A percentile compares a stretch with the other conserved stretches of the same genome.
Evolutionary conservation across 2,888 invertebrate species (phyloP).

Genomic region (Luperina testacea): DNA sequence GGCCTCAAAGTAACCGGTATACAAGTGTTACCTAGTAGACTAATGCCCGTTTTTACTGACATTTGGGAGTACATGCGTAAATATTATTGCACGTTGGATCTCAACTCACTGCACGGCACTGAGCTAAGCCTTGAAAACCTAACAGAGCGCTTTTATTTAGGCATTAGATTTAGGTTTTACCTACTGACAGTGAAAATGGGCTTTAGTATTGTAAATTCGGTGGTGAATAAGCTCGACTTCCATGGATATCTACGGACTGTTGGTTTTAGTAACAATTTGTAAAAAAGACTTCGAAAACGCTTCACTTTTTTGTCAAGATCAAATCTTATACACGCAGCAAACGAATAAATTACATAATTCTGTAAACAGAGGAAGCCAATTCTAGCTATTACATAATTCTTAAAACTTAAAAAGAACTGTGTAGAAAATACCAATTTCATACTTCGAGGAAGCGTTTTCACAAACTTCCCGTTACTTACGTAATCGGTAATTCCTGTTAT

Average conservation of each 20-base stretch:
- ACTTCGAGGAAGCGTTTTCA: background rate
- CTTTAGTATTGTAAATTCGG: too few species aligned
- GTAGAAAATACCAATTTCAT: conserved; percentile 1
- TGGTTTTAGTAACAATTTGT: too few species aligned
- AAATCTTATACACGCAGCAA: background rate
- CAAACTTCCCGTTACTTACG: background rate
- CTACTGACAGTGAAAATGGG: too few species aligned
- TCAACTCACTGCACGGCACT: too few species aligned
- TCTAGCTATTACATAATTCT: background rate
- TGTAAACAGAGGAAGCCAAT: background rate
- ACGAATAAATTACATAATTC: background rate
- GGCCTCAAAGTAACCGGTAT: background rate
- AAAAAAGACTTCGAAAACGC: background rate
- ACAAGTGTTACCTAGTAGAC: background rate
- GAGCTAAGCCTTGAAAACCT: too few species aligned
- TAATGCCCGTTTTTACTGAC: too few species aligned
- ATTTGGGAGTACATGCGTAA: too few species aligned
- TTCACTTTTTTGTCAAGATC: background rate
- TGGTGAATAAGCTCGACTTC: too few species aligned
- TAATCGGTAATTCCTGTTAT: background rate
- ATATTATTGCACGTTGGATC: too few species aligned
- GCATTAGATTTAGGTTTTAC: too few species aligned
- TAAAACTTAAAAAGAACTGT: background rate
- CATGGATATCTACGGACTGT: too few species aligned
- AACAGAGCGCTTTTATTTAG: too few species aligned